These are phyloP conservation scores for Cheilosia pagana DNA, from an alignment of 2,888 invertebrate species.

Conservation along the genomic window DNA sequence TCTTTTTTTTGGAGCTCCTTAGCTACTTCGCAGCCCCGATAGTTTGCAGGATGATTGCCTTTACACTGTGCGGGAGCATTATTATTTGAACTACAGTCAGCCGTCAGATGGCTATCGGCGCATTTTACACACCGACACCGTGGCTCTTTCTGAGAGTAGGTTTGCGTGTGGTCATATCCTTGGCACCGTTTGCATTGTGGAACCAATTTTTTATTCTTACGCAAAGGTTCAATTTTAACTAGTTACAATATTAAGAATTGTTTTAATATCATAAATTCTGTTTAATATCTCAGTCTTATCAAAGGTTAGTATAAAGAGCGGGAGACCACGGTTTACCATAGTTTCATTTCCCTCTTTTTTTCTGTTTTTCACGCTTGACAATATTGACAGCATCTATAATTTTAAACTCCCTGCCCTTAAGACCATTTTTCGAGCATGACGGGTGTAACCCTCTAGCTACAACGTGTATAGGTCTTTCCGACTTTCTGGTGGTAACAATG, in stretches of 20 bases:
- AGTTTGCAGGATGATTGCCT: too few species aligned
- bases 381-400: constrained; percentile 4
- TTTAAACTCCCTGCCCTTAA: not conserved
- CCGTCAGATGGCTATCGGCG: not conserved
- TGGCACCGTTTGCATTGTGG: not conserved
- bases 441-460: not conserved
- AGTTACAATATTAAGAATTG: constrained; percentile 2
- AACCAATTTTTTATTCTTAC: not conserved
- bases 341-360: not conserved
- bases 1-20: too few species aligned
- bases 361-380: not conserved
- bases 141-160: not conserved
- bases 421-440: not conserved
- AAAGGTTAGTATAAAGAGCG: not conserved
- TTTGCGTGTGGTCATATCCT: not conserved
- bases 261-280: not conserved
- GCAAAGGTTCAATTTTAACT: not conserved
- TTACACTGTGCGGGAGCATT: too few species aligned
- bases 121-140: constrained; percentile 7
- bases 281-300: not conserved
- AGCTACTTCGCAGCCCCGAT: too few species aligned
- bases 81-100: too few species aligned
- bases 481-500: not conserved
- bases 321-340: not conserved
- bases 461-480: not conserved